Evolutionary conservation across 1,140 invertebrate species (phyloP), one percentile per base, ranked within the genome.

Genomic region (Formica exsecta): DNA sequence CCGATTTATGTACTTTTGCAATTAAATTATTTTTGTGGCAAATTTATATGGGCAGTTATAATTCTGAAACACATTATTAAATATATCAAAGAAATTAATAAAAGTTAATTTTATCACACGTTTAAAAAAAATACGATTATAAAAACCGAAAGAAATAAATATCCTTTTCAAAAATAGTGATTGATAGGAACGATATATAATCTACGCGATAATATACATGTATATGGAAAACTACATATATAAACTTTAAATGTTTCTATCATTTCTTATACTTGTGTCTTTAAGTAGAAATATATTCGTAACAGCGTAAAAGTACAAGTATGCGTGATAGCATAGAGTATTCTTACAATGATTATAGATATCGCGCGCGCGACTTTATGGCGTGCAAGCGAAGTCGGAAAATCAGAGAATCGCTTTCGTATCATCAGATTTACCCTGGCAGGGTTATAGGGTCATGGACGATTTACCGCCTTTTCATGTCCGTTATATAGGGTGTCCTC

Each of bases 401-500:
- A 36, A 41, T 44, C 44, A 51, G 44, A 85, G 81, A 85, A 77
- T 65, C 73, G 65, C 65, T 76, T 85, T 65, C 61, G 44, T 77
- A 74, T 77, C 73, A 48, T 22, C 81, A 41, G 25, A n/a, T 44
- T 85, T 73, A 85, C 65, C 29, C 73, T 62, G 19, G 32, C 59
- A 25, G 36, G 29, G 48, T 85, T 85, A 85, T 65, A 44, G 44
- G 61, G 61, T 77, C 73, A 61, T 44, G 73, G 29, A 59, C 73
- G 73, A 85, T 85, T 85, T 85, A 85, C 61, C 59, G 32, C 2
- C 61, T 32, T 77, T 41, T 48, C 48, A 61, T 84, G 44, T 8
- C 44, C 29, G 57, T 76, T 85, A 77, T 77, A 85, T 38, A 77
- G 22, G 81, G 61, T 85, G 44, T 65, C 71, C 61, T 85, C 32